These are phyloP conservation scores for Cactoblastis cactorum DNA, from an alignment of 2,888 invertebrate species.

Conservation along the genomic window DNA sequence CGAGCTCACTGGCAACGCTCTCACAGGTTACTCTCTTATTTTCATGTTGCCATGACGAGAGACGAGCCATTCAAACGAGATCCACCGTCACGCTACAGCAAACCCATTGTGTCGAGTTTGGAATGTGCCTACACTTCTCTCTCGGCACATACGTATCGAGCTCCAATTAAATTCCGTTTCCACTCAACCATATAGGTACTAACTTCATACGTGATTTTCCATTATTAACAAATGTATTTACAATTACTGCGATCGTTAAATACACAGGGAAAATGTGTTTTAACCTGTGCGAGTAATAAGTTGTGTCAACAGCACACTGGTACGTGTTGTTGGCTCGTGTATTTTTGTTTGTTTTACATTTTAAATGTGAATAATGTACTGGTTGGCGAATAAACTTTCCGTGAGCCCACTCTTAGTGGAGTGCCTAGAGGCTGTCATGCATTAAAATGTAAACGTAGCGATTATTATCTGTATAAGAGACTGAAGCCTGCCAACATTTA, in stretches of 20 bases:
- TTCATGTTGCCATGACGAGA: constrained; percentile 35
- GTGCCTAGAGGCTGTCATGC: constrained; percentile 29
- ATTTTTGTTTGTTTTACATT: constrained; percentile 8
- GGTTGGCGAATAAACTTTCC: constrained; percentile 23
- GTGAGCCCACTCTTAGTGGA: constrained; percentile 25
- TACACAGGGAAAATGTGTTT: constrained; percentile 16
- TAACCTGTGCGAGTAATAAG: constrained; percentile 34
- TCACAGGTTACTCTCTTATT: constrained; percentile 40
- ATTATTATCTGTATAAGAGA: no score
- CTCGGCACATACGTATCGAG: not conserved
- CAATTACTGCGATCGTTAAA: constrained; percentile 3
- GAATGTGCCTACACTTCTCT: not conserved
- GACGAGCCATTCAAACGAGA: constrained; percentile 11
- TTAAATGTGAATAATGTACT: constrained; percentile 11
- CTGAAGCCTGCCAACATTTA: constrained; percentile 28
- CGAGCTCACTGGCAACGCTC: constrained; percentile 29
- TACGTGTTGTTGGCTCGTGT: constrained; percentile 14
- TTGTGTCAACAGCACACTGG: constrained; percentile 36
- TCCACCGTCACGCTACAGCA: constrained; percentile 5
- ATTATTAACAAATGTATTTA: not conserved
- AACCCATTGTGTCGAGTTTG: not conserved
- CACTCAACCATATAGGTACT: not conserved
- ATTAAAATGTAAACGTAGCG: constrained; percentile 37
- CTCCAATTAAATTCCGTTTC: constrained; percentile 4
- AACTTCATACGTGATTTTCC: not conserved